phyloP scores from a whole-genome alignment of 2,888 invertebrate species.

The Latrodectus hesperus region DNA sequence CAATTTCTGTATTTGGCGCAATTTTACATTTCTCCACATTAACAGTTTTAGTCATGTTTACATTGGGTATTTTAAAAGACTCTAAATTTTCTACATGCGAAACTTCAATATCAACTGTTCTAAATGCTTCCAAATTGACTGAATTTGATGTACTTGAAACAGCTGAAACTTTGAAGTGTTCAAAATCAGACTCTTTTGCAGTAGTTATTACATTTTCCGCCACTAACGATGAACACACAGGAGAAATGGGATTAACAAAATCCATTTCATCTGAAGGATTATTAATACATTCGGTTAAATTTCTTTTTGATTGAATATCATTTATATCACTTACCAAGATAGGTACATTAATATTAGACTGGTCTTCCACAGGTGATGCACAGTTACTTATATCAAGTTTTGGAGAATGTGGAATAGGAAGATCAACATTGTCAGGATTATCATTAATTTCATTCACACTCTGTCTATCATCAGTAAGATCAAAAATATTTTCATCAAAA shows the following conservation, averaged over 20 bases:
- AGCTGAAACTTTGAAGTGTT: too few species aligned
- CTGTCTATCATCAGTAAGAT: conserved; percentile 39
- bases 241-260: neutral
- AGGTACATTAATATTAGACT: conserved; percentile 14
- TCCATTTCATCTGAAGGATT: neutral
- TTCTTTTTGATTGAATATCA: neutral
- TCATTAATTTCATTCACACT: conserved; percentile 13
- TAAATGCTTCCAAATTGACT: neutral
- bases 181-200: neutral
- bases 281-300: conserved; percentile 12
- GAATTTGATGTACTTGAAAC: too few species aligned
- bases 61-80: neutral
- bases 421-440: neutral
- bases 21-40: neutral
- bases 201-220: neutral
- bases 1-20: neutral
- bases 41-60: neutral
- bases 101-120: neutral
- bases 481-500: conserved; percentile 63
- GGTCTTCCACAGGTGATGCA: conserved; percentile 17
- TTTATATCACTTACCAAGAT: conserved; percentile 27
- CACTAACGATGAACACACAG: neutral
- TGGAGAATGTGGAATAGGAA: conserved; percentile 12
- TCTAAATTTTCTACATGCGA: neutral
- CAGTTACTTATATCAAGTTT: conserved; percentile 2